Percentiles rank a stretch among this genome's conserved stretches.
phyloP scores from a whole-genome alignment of 2,113 vertebrate species.

The Astatoreochromis straeleni region DNA sequence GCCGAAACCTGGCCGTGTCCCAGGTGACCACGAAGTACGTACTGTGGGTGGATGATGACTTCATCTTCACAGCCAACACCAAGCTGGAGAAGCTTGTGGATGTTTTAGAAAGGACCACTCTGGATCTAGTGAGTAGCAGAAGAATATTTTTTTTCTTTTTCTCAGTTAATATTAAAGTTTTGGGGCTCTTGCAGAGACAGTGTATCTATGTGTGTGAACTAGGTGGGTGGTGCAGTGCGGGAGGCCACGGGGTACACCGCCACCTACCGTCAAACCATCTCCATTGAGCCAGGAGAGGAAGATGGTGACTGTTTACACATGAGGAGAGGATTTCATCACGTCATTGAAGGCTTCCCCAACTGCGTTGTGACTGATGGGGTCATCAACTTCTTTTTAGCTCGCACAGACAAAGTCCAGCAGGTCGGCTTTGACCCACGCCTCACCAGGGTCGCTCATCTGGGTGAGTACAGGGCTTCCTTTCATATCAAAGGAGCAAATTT shows the following conservation, averaged over 20 bases:
- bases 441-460: conserved; percentile 80
- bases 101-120: conserved; percentile 80
- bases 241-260: conserved; percentile 82
- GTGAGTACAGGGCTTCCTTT: conserved; percentile 61
- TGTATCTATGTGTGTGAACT: not conserved
- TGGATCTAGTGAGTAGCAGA: conserved; percentile 78
- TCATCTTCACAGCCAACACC: conserved; percentile 82
- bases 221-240: conserved; percentile 88
- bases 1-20: conserved; percentile 84
- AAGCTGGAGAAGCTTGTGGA: conserved; percentile 86
- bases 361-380: conserved; percentile 87
- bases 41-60: conserved; percentile 91
- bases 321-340: conserved; percentile 80
- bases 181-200: not conserved
- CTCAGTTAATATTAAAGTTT: not conserved
- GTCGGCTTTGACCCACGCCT: conserved; percentile 88
- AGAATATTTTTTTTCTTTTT: not conserved
- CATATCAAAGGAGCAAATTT: not conserved
- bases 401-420: conserved; percentile 82
- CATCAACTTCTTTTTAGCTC: conserved; percentile 91
- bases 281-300: conserved; percentile 74
- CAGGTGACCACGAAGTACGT: conserved; percentile 89
- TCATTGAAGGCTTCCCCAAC: conserved; percentile 81
- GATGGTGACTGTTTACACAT: conserved; percentile 82
- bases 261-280: conserved; percentile 84